Evolutionary conservation across 2,113 vertebrate species (phyloP).

Genomic region (Scolopax mira): DNA sequence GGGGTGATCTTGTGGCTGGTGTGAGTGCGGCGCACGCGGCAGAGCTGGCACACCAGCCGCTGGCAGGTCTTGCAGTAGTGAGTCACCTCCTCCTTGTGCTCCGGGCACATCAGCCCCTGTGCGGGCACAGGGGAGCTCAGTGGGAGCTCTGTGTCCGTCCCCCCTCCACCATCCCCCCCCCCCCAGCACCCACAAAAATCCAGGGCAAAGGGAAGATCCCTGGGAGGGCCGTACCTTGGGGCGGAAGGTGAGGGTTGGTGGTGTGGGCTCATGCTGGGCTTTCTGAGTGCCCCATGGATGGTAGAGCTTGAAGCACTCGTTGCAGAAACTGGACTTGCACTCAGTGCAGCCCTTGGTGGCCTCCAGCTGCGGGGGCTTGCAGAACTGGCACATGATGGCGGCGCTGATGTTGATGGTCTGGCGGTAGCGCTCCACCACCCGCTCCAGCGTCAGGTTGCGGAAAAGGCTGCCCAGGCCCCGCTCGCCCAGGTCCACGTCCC

Average conservation of each 20-base stretch:
- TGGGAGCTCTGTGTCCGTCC: fast-evolving
- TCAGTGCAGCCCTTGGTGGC: constrained; percentile 96
- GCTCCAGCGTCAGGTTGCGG: constrained; percentile 94
- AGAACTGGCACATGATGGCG: constrained; percentile 93
- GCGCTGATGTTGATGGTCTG: constrained; percentile 76
- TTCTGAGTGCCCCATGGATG: constrained; percentile 97
- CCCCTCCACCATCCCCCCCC: too few species aligned
- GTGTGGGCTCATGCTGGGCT: constrained; percentile 92
- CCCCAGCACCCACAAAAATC: neutral
- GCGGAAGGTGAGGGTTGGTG: constrained; percentile 91
- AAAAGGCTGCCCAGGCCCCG: constrained; percentile 88
- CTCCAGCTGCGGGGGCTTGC: constrained; percentile 90
- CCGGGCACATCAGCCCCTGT: constrained; percentile 90
- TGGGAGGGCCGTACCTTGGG: constrained; percentile 80
- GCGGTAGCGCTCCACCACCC: constrained; percentile 90
- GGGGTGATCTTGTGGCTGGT: constrained; percentile 92
- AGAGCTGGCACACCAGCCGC: constrained; percentile 88
- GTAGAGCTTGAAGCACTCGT: constrained; percentile 97
- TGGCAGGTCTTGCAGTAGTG: constrained; percentile 95
- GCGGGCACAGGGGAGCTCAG: neutral
- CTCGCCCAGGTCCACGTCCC: constrained; percentile 92
- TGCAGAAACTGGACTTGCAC: constrained; percentile 96
- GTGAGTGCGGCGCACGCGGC: constrained; percentile 89
- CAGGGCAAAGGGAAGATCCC: fast-evolving
- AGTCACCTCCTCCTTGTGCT: constrained; percentile 92